A percentile compares a stretch with the other conserved stretches of the same genome.
phyloP scores from a whole-genome alignment of 2,797 vertebrate genomes.

The Gymnothorax javanicus region DNA sequence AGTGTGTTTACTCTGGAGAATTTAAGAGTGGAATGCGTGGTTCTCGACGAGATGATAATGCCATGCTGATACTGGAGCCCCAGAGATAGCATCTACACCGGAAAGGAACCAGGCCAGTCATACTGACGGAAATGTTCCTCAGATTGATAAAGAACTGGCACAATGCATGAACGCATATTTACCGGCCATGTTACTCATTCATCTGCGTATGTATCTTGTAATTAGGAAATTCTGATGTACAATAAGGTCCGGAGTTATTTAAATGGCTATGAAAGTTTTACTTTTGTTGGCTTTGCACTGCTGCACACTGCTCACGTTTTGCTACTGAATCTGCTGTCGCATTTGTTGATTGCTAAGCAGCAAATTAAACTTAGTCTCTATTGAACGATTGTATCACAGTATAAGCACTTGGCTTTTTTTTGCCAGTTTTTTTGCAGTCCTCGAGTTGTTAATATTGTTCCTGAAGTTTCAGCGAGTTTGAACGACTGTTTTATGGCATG shows the following conservation, averaged over 20 bases:
- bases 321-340: background rate
- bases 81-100: constrained; percentile 41
- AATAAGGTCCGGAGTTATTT: constrained; percentile 33
- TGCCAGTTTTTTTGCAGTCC: background rate
- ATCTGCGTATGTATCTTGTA: background rate
- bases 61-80: constrained; percentile 43
- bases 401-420: background rate
- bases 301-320: background rate
- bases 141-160: constrained; percentile 36
- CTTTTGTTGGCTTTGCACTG: background rate
- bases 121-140: background rate
- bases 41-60: constrained; percentile 49
- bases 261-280: constrained; percentile 27
- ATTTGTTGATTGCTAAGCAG: background rate
- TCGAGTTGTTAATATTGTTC: background rate
- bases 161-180: constrained; percentile 10
- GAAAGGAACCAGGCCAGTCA: constrained; percentile 39
- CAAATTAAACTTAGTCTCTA: background rate
- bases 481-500: background rate
- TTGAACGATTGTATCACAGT: background rate
- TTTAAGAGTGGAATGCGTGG: constrained; percentile 65
- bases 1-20: constrained; percentile 58
- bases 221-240: constrained; percentile 24
- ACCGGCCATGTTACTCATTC: background rate
- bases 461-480: background rate